Percentiles rank a stretch among this genome's conserved stretches.
These are phyloP conservation scores for Galerucella calmariensis DNA, from an alignment of 2,888 invertebrate genomes.

Conservation along the genomic window DNA sequence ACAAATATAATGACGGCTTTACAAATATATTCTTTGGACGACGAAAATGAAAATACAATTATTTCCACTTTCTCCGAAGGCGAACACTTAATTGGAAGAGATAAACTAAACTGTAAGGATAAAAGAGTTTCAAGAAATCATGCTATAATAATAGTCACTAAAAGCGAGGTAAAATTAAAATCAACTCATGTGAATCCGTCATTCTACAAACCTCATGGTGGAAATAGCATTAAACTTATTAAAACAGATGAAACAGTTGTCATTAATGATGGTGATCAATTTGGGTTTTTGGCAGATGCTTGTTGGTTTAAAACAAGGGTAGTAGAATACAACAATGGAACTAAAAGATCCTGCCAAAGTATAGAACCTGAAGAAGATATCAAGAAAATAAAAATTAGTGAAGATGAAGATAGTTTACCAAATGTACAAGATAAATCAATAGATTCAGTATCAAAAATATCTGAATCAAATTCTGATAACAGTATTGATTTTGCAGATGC, in stretches of 20 bases:
- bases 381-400: constrained; percentile 2
- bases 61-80: constrained; percentile 32
- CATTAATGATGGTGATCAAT: constrained; percentile 66
- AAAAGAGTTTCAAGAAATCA: constrained; percentile 69
- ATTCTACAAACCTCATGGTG: constrained; percentile 63
- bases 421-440: neutral
- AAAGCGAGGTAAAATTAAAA: constrained; percentile 62
- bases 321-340: neutral
- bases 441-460: neutral
- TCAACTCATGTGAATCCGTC: constrained; percentile 69
- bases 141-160: constrained; percentile 64
- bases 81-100: constrained; percentile 41
- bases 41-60: constrained; percentile 22
- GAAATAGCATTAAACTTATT: constrained; percentile 59
- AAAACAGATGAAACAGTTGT: constrained; percentile 58
- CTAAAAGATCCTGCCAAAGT: neutral
- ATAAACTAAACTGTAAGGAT: constrained; percentile 58
- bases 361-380: neutral
- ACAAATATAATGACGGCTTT: constrained; percentile 1
- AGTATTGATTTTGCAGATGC: constrained; percentile 19
- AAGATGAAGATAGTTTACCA: neutral
- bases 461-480: constrained; percentile 16
- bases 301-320: constrained; percentile 65
- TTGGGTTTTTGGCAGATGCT: constrained; percentile 67
- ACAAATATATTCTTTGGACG: constrained; percentile 36